These are phyloP conservation scores for Stomatorhinus walkeri DNA, from an alignment of 2,797 vertebrate genomes.

Conservation along the genomic window DNA sequence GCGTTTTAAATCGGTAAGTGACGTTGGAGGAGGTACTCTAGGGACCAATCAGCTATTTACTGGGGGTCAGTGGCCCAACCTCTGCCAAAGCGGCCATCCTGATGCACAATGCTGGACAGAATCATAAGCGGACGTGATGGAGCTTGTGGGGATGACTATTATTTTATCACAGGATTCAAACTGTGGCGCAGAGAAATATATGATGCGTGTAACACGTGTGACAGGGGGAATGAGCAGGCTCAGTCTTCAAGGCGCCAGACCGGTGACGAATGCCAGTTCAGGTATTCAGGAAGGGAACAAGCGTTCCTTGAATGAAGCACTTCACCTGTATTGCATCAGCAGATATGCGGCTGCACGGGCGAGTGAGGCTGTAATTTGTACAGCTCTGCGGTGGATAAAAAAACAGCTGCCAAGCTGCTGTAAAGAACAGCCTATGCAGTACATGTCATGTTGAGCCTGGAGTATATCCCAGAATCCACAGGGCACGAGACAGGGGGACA, in stretches of 20 bases:
- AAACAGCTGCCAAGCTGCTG: not conserved
- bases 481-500: not conserved
- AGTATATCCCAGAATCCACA: not conserved
- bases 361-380: not conserved
- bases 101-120: not conserved
- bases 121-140: not conserved
- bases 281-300: not conserved
- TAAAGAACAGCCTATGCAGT: not conserved
- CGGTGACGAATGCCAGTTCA: not conserved
- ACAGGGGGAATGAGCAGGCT: not conserved
- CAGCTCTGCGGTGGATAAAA: not conserved
- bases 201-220: not conserved
- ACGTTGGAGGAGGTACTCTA: not conserved
- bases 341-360: not conserved
- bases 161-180: slow-evolving; percentile 10
- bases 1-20: not conserved
- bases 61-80: not conserved
- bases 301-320: not conserved
- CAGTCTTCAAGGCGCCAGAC: not conserved
- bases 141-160: not conserved
- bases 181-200: not conserved
- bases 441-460: not conserved
- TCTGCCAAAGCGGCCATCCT: not conserved
- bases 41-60: not conserved
- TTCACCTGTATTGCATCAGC: slow-evolving; percentile 3